These are phyloP conservation scores for Zootermopsis nevadensis DNA, from an alignment of 2,888 invertebrate species.

Conservation along the genomic window DNA sequence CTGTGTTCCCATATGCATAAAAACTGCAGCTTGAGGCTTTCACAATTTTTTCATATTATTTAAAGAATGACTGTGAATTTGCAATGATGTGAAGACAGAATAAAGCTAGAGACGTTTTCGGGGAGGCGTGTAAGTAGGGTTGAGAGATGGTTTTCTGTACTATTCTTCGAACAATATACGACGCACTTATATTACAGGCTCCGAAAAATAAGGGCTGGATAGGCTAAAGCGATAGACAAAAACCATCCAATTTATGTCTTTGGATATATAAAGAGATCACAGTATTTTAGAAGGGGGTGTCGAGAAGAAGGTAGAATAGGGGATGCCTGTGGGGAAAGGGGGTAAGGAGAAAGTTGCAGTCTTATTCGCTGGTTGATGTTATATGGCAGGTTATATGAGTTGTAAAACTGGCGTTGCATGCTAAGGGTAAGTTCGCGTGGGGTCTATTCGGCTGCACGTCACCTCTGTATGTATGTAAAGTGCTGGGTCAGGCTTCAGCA, in stretches of 20 bases:
- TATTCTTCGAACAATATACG: constrained; percentile 24
- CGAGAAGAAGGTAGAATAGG: background rate
- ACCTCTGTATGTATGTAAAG: too few species aligned
- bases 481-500: too few species aligned
- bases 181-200: background rate
- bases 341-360: background rate
- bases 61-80: constrained; percentile 31
- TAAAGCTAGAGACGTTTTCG: background rate
- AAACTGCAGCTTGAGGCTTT: background rate
- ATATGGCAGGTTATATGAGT: constrained; percentile 27
- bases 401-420: constrained; percentile 21
- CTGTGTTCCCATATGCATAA: background rate
- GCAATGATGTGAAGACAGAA: constrained; percentile 31
- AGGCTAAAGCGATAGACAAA: background rate
- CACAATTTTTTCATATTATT: constrained; percentile 33
- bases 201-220: background rate
- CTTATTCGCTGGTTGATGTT: background rate
- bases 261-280: constrained; percentile 40
- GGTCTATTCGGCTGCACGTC: background rate
- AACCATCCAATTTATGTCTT: constrained; percentile 40
- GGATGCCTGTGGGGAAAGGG: background rate
- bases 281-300: constrained; percentile 12
- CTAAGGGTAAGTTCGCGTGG: background rate
- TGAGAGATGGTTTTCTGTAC: background rate
- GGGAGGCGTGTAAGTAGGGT: background rate